A percentile compares a stretch with the other conserved stretches of the same genome.
Conservation (phyloP, 2,888 invertebrate genomes). For the Stenchaetothrips biformis region DNA sequence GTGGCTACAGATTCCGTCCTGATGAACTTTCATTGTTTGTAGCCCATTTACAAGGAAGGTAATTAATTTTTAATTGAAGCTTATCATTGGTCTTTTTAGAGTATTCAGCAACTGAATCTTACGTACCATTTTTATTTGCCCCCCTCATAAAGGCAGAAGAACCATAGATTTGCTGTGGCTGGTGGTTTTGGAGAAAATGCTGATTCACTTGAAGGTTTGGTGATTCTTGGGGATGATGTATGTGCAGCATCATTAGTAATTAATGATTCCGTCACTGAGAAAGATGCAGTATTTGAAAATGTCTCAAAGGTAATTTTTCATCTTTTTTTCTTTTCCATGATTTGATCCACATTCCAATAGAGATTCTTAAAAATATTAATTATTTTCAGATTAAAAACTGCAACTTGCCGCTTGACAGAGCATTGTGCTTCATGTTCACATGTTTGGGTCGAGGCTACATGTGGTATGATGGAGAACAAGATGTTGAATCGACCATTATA, state of each 20-base stretch:
- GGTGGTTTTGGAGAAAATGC: constrained; percentile 9
- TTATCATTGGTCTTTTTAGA: not conserved
- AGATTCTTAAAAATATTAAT: not conserved
- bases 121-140: no score
- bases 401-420: not conserved
- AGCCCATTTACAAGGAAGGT: not conserved
- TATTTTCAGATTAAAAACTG: not conserved
- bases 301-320: not conserved
- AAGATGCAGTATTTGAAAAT: not conserved
- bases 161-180: constrained; percentile 9
- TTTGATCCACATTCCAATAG: not conserved
- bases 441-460: not conserved
- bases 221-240: not conserved
- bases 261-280: not conserved
- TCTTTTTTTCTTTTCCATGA: not conserved
- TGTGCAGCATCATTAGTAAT: not conserved
- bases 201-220: not conserved
- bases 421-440: not conserved
- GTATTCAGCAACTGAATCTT: no score
- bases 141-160: not conserved
- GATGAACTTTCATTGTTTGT: not conserved
- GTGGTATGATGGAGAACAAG: not conserved
- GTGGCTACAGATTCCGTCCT: not conserved
- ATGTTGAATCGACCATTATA: not conserved
- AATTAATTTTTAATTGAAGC: not conserved